Conservation (phyloP, 2,888 invertebrate genomes). For the Pachydiplax longipennis region DNA sequence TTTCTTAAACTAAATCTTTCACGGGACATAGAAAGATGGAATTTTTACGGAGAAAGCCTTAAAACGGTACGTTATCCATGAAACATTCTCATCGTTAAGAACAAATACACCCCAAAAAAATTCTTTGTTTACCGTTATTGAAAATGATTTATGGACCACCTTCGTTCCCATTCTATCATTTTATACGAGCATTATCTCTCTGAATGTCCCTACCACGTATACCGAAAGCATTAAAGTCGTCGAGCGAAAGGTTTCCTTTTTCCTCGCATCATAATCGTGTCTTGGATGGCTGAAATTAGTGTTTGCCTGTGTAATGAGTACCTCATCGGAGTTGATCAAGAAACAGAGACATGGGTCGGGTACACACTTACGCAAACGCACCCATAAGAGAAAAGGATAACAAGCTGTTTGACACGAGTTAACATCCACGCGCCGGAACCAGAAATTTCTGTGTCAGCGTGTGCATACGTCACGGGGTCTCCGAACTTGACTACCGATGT, state of each 20-base stretch:
- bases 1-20: no score
- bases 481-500: constrained; percentile 7
- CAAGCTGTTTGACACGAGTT: background rate
- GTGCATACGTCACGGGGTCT: background rate
- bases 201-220: no score
- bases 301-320: background rate
- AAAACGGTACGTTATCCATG: no score
- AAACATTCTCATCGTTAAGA: no score
- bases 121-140: no score
- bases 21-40: no score
- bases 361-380: background rate
- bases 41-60: no score
- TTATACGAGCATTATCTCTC: no score
- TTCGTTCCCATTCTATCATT: no score
- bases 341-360: background rate
- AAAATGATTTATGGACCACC: no score
- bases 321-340: background rate
- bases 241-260: background rate
- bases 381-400: background rate
- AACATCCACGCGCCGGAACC: background rate
- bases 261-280: background rate
- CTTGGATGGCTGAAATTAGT: background rate
- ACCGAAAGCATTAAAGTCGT: background rate
- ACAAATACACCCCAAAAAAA: no score
- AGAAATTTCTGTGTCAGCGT: background rate